Percentiles rank a stretch among this genome's conserved stretches.
Evolutionary conservation across 1,140 invertebrate genomes (phyloP).

Genomic region (Piezodorus guildinii): DNA sequence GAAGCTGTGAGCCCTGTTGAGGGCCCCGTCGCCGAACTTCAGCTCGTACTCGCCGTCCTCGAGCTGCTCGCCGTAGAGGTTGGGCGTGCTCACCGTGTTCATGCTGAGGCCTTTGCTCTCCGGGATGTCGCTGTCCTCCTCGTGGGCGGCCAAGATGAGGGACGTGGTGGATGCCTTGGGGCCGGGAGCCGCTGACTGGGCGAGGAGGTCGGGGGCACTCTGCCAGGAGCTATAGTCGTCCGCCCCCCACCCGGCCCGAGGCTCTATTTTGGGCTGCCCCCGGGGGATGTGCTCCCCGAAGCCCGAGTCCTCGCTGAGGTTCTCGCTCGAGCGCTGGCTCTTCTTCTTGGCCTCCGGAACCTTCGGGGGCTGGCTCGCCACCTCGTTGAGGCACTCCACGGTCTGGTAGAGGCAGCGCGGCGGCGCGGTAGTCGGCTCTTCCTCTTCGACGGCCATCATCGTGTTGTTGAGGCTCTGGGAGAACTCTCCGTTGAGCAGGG

Average conservation of each 20-base stretch:
- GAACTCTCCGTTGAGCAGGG: slow-evolving; percentile 26
- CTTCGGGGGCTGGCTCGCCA: slow-evolving; percentile 5
- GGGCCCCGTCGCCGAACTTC: slow-evolving; percentile 21
- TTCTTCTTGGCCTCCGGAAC: slow-evolving; percentile 15
- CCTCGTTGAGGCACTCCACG: slow-evolving; percentile 29
- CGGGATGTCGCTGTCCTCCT: slow-evolving; percentile 22
- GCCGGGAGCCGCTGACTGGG: slow-evolving; percentile 15
- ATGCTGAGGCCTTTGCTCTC: neutral
- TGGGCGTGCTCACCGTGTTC: slow-evolving; percentile 46
- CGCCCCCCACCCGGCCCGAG: slow-evolving; percentile 12
- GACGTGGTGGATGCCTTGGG: slow-evolving; percentile 18
- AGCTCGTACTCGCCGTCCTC: slow-evolving; percentile 30
- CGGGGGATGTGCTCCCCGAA: slow-evolving; percentile 48
- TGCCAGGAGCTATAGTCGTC: slow-evolving; percentile 31
- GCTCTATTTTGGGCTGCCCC: slow-evolving; percentile 13
- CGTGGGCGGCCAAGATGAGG: slow-evolving; percentile 18
- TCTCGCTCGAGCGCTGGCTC: slow-evolving; percentile 47
- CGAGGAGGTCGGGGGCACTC: slow-evolving; percentile 30
- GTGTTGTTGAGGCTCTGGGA: slow-evolving; percentile 29
- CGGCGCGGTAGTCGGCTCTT: slow-evolving; percentile 9
- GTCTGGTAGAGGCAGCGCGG: slow-evolving; percentile 29
- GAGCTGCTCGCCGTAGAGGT: slow-evolving; percentile 39
- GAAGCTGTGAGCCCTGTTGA: slow-evolving; percentile 26
- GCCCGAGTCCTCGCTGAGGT: slow-evolving; percentile 61
- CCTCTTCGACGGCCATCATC: slow-evolving; percentile 21